A percentile compares a stretch with the other conserved stretches of the same genome.
These are phyloP conservation scores for Phortica magna DNA, from an alignment of 2,888 invertebrate genomes.

Conservation along the genomic window DNA sequence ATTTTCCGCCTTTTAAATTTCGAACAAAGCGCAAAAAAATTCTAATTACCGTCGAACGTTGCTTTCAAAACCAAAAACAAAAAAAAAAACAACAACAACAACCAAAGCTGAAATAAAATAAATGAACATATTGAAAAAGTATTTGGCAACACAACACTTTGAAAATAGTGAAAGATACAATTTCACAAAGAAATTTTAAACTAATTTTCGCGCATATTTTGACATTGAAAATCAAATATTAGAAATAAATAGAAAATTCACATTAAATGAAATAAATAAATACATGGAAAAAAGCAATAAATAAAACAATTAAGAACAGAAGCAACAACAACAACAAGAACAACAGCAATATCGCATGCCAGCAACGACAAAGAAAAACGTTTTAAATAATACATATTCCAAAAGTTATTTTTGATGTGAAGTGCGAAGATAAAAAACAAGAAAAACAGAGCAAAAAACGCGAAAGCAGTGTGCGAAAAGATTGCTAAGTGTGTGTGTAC, in stretches of 20 bases:
- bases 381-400: slow-evolving; percentile 16
- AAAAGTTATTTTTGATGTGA: slow-evolving; percentile 13
- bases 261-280: slow-evolving; percentile 14
- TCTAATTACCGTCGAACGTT: slow-evolving; percentile 7
- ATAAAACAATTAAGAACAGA: slow-evolving; percentile 36
- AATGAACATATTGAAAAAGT: slow-evolving; percentile 35
- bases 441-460: slow-evolving; percentile 43
- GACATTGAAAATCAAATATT: slow-evolving; percentile 52
- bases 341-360: slow-evolving; percentile 13
- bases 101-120: slow-evolving; percentile 40
- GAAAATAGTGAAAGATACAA: slow-evolving; percentile 38
- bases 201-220: slow-evolving; percentile 58
- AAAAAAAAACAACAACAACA: slow-evolving; percentile 41
- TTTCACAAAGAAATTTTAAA: slow-evolving; percentile 57
- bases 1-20: background rate
- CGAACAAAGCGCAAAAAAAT: slow-evolving; percentile 9
- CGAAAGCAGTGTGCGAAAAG: slow-evolving; percentile 14
- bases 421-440: background rate
- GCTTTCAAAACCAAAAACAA: background rate
- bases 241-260: background rate
- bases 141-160: slow-evolving; percentile 7
- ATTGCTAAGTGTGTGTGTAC: background rate
- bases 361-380: background rate
- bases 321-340: slow-evolving; percentile 13
- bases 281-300: slow-evolving; percentile 38